A percentile compares a stretch with the other conserved stretches of the same genome.
Evolutionary conservation across 2,113 vertebrate species (phyloP).

Genomic region (Uria lomvia): DNA sequence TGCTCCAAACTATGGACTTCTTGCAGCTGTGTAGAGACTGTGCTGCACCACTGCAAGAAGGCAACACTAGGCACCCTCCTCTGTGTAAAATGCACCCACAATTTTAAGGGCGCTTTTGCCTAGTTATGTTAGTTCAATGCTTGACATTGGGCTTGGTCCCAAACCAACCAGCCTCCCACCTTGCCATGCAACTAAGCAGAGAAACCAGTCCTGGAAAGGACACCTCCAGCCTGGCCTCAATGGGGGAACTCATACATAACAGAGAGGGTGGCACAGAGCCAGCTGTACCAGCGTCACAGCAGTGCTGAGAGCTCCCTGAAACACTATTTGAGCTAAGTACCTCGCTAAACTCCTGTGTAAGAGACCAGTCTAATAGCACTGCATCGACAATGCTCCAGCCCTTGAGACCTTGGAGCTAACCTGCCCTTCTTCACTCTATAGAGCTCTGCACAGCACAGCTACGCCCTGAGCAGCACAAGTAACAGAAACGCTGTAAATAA

Average conservation of each 20-base stretch:
- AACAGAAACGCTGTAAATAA: neutral
- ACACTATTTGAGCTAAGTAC: neutral
- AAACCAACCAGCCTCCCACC: neutral
- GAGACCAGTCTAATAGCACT: neutral
- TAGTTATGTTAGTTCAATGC: rapidly evolving
- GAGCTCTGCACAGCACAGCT: neutral
- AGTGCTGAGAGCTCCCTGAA: neutral
- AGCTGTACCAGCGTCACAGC: neutral
- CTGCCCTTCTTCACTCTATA: neutral
- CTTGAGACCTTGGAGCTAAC: neutral
- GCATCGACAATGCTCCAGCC: neutral
- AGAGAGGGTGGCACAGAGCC: neutral
- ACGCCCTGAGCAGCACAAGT: neutral
- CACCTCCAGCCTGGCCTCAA: neutral
- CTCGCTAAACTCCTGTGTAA: neutral
- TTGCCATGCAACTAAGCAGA: neutral
- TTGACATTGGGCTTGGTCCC: neutral
- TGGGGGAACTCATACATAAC: neutral
- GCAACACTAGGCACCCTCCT: neutral
- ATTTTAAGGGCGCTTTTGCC: neutral
- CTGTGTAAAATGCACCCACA: neutral
- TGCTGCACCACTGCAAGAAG: neutral
- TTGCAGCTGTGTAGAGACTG: neutral
- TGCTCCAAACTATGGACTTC: neutral
- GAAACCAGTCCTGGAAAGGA: neutral